Conservation (phyloP, 2,888 invertebrate species). For the Allacma fusca region DNA sequence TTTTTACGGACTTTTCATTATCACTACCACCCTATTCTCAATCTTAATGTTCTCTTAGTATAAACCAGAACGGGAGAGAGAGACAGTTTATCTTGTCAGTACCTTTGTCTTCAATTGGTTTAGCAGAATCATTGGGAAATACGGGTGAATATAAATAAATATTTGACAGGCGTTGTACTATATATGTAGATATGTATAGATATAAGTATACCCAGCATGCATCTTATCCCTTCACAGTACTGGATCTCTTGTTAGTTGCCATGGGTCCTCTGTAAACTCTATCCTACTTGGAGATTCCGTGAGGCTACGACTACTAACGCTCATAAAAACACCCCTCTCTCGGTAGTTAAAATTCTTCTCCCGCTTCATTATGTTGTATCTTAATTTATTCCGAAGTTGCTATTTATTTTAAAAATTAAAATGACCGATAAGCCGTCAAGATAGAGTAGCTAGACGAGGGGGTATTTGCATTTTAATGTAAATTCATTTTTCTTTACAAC, state of each 20-base stretch:
- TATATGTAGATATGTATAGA: not conserved
- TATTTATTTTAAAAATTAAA: constrained; percentile 26
- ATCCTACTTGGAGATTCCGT: too few relatives aligned
- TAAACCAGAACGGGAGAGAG: not conserved
- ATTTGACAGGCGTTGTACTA: constrained; percentile 1
- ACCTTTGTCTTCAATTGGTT: not conserved
- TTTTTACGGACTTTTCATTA: constrained; percentile 26
- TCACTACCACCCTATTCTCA: not conserved
- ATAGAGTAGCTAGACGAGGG: constrained; percentile 1
- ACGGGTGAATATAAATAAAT: constrained; percentile 22
- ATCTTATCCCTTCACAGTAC: too few relatives aligned
- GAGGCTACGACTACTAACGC: not conserved
- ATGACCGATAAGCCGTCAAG: constrained; percentile 23
- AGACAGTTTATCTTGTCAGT: not conserved
- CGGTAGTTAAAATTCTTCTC: constrained; percentile 11
- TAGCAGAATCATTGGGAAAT: not conserved
- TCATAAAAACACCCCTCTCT: not conserved
- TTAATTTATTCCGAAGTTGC: constrained; percentile 8
- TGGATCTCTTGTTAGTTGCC: too few relatives aligned
- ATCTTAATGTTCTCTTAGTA: constrained; percentile 8
- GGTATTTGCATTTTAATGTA: constrained; percentile 22
- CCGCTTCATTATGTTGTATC: constrained; percentile 2
- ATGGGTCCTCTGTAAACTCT: not conserved
- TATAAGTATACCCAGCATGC: too few relatives aligned
- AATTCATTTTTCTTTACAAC: not conserved